Conservation (phyloP, 1,140 invertebrate species). For the Apis dorsata region DNA sequence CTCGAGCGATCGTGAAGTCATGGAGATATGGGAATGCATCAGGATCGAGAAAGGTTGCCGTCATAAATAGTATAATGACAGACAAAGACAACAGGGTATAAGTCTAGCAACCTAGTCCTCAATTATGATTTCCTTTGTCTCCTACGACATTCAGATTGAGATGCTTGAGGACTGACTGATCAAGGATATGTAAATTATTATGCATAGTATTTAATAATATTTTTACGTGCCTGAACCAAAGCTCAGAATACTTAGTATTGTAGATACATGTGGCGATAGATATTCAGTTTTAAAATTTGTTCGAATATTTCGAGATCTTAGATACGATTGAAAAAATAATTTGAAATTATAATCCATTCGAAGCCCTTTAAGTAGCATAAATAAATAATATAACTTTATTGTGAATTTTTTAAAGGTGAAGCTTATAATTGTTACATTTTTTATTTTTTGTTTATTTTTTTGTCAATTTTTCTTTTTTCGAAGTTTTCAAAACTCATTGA, state of each 20-base stretch:
- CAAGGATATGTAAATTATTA: constrained; percentile 37
- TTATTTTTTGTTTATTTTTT: not conserved
- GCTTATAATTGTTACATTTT: not conserved
- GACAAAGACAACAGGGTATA: constrained; percentile 20
- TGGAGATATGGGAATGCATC: not conserved
- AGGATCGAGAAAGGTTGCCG: not conserved
- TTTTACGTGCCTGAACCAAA: constrained; percentile 52
- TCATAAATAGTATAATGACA: not conserved
- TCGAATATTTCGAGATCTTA: not conserved
- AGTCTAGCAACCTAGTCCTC: not conserved
- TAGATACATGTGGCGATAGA: constrained; percentile 10
- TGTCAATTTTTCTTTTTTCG: not conserved
- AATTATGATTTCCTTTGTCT: not conserved
- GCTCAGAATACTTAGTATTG: constrained; percentile 48
- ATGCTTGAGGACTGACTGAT: constrained; percentile 27
- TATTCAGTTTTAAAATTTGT: not conserved
- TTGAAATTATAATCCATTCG: not conserved
- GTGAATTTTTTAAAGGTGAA: not conserved
- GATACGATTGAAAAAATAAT: not conserved
- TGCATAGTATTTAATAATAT: constrained; percentile 45
- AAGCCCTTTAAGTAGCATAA: not conserved
- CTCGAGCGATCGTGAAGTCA: constrained; percentile 35
- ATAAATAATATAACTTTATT: not conserved
- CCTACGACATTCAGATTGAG: not conserved
- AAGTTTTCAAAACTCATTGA: not conserved